Evolutionary conservation across 2,888 invertebrate species (phyloP).

Genomic region (Hoplodrina blanda): DNA sequence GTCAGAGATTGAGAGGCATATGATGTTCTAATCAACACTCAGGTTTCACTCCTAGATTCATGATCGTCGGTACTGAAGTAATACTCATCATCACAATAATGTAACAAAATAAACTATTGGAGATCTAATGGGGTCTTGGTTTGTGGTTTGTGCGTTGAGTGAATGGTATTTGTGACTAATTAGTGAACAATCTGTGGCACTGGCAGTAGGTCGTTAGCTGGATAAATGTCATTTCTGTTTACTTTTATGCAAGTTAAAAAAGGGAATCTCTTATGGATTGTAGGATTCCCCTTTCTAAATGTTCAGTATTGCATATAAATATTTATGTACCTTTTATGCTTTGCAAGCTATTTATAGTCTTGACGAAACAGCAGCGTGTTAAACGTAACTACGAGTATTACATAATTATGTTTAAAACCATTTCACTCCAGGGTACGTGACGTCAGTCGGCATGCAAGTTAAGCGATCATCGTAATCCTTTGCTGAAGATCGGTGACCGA

Average conservation of each 20-base stretch:
- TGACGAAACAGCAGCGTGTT: background rate
- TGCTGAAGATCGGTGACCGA: slow-evolving; percentile 42
- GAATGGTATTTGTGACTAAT: slow-evolving; percentile 37
- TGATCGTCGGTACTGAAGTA: background rate
- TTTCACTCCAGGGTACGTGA: slow-evolving; percentile 12
- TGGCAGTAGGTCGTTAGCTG: slow-evolving; percentile 24
- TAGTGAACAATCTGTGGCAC: slow-evolving; percentile 2
- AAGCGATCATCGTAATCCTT: slow-evolving; percentile 49
- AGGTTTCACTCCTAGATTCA: background rate
- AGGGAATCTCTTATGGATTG: background rate
- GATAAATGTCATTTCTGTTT: no score
- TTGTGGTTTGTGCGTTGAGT: slow-evolving; percentile 33
- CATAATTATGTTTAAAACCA: slow-evolving; percentile 13
- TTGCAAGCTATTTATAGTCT: background rate
- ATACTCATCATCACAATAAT: background rate
- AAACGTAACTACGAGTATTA: slow-evolving; percentile 8
- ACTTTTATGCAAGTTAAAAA: background rate
- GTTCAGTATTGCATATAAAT: no score
- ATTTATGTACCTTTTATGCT: no score
- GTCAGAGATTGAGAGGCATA: slow-evolving; percentile 2
- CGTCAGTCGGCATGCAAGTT: slow-evolving; percentile 43
- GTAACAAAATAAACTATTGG: slow-evolving; percentile 3
- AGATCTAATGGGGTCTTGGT: slow-evolving; percentile 7
- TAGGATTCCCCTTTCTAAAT: background rate
- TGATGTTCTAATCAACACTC: slow-evolving; percentile 20